A percentile compares a stretch with the other conserved stretches of the same genome.
Evolutionary conservation across 2,888 invertebrate genomes (phyloP).

Genomic region (Machimus atricapillus): DNA sequence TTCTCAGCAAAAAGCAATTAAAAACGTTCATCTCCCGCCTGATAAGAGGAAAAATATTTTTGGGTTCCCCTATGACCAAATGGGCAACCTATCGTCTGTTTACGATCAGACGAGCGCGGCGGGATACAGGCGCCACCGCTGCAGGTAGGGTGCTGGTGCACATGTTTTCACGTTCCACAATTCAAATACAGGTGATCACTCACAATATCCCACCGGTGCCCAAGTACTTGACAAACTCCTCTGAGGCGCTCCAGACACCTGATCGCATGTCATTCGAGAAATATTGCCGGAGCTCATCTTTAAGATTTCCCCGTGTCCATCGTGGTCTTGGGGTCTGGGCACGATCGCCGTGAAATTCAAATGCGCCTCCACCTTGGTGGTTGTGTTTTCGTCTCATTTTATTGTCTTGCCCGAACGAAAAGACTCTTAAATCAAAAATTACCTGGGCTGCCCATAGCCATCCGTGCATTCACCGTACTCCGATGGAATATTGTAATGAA

Average conservation of each 20-base stretch:
- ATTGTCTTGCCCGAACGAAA: not conserved
- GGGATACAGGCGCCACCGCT: slow-evolving; percentile 62
- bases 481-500: slow-evolving; percentile 23
- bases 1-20: slow-evolving; percentile 15
- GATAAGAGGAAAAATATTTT: slow-evolving; percentile 1
- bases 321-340: not conserved
- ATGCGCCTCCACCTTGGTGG: not conserved
- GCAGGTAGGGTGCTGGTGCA: slow-evolving; percentile 40
- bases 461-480: not conserved
- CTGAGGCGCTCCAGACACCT: slow-evolving; percentile 20
- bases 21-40: not conserved
- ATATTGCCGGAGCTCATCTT: not conserved
- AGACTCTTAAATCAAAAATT: slow-evolving; percentile 18
- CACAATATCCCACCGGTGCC: slow-evolving; percentile 3
- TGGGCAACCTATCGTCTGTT: slow-evolving; percentile 28
- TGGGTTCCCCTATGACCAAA: slow-evolving; percentile 1
- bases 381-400: not conserved
- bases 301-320: not conserved
- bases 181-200: slow-evolving; percentile 38
- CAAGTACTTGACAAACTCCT: slow-evolving; percentile 32
- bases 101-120: slow-evolving; percentile 60
- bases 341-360: not conserved
- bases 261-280: slow-evolving; percentile 29
- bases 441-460: not conserved
- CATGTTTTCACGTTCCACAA: slow-evolving; percentile 39